Base-by-base conservation (phyloP, 2,888 invertebrate species). In the Pecten maximus region DNA sequence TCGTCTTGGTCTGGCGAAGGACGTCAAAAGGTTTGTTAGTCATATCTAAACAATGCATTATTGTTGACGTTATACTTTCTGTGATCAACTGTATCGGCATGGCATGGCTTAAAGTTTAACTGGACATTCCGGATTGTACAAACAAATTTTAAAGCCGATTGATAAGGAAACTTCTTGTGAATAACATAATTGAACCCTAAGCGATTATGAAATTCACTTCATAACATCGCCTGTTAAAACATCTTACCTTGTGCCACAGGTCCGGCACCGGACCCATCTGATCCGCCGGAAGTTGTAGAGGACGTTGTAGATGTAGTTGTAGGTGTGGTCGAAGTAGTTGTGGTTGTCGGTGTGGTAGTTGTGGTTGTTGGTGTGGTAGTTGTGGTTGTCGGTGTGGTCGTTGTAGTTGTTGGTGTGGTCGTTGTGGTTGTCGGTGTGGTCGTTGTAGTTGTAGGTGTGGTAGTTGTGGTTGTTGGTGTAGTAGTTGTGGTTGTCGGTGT, bases 381-480 rank as follows among this genome's bases (percentile, higher is more conserved):
- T 0, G 54, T 54, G 4, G 54, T 87, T 50, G 48, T 88, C 15
- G 88, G 19, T 0, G 88, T 35, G 12, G 40, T 54, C 0, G 88
- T 88, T n/a, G 88, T 54, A 16, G 88, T 50, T 28, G 54, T 88
- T 12, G 89, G 15, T 19, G 89, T 39, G 12, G 60, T 60, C 1
- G 60, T 89, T 0, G 89, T 60, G n/a, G 89, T 89, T 4, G 89
- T 28, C 4, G 60, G 28, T 3, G 89, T 60, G 0, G 74, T 74
- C 19, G 74, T 88, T 0, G 88, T 88, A 1, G 88, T 48, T 16
- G 88, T 88, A 23, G 88, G 10, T 10, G 74, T 28, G 35, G 74
- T 28, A 4, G 74, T 74, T 0, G 74, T 39, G 15, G 88, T 88
- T 40, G 88, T 88, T 1, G 54, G 19, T 3, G 88, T 48, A 2